Evolutionary conservation across 1,140 invertebrate species (phyloP), one percentile per base, ranked within the genome.

Genomic region (Wiebesia pumilae): DNA sequence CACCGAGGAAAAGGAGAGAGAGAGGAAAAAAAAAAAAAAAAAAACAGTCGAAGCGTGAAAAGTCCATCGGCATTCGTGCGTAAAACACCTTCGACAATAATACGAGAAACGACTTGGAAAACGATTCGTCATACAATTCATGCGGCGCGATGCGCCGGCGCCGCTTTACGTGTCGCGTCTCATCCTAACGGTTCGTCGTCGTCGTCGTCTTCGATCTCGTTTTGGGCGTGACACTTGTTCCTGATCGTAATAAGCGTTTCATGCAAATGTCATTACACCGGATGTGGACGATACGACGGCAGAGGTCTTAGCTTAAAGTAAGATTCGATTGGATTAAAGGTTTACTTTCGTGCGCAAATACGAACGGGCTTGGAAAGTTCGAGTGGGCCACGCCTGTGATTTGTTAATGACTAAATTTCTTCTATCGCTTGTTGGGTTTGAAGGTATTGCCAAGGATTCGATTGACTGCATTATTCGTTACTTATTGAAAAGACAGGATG

Each of bases 141-240:
- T 47, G 43, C 43, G 43, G 14, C 14, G 43, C 43, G 43, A 47
- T 47, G 43, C 43, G 43, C 43, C 43, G 43, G 43, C 43, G 43
- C 14, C 43, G 43, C 14, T 51, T 47, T 47, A 47, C 43, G 43
- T 47, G 51, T 54, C 79, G 54, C 79, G 79, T 58, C n/a, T 81
- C 62, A 81, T 43, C 58, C 54, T 81, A 81, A 67, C 79, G 79
- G 79, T 67, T 12, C 43, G n/a, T n/a, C n/a, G n/a, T 35, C 78
- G 78, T 33, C 43, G 75, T 51, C 43, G 43, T 7, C 43, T 47
- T 47, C 43, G 43, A 47, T 58, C 78, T 58, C 47, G 47, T 62
- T 62, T 30, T 54, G 30, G 78, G 54, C n/a, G 69, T 40, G 71
- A 75, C 71, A 19, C 35, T 35, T 16, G 30, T 40, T 35, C 71